Evolutionary conservation across 2,888 invertebrate species (phyloP), one percentile per base, ranked within the genome.

Genomic region (Macrophya annulata): DNA sequence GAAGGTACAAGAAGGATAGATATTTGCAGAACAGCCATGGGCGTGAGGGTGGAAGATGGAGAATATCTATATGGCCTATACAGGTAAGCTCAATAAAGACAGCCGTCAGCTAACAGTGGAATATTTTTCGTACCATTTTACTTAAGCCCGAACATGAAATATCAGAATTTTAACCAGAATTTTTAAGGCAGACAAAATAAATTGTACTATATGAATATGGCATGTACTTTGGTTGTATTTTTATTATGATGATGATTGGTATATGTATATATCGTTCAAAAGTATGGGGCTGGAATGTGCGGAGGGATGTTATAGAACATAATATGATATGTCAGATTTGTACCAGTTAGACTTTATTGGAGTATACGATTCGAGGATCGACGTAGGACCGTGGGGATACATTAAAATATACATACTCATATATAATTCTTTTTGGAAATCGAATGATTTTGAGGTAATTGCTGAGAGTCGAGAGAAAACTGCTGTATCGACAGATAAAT

Each of bases 21-120:
- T 51, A 77, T 77, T 77, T 77, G 77, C 55, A 12, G 17, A 77
- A 17, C 55, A 74, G 43, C 72, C 43, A 6, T 74, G 43, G 37
- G 17, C 51, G 51, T 43, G 55, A 51, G 31, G 37, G 31, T 21
- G n/a, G 43, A 45, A 74, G 31, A 55, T 17, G 17, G 55, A 55
- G 55, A 77, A 55, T 55, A 37, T 55, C 77, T 6, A 15, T 31
- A 15, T n/a, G 77, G 31, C 43, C 21, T 9, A n/a, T 40, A 37
- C 71, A 72, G 71, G 71, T 40, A n/a, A 72, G 55, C n/a, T 55
- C 55, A n/a, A 43, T 43, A 1, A 72, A 72, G 43, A n/a, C 71
- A 72, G 40, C 17, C 15, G 71, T n/a, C 71, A 10, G 71, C 71
- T 72, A 4, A 72, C 43, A n/a, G 37, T 10, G 4, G 10, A n/a